phyloP scores from a whole-genome alignment of 53 echinoderm and acorn worm species.

The Stichopus horrens region DNA sequence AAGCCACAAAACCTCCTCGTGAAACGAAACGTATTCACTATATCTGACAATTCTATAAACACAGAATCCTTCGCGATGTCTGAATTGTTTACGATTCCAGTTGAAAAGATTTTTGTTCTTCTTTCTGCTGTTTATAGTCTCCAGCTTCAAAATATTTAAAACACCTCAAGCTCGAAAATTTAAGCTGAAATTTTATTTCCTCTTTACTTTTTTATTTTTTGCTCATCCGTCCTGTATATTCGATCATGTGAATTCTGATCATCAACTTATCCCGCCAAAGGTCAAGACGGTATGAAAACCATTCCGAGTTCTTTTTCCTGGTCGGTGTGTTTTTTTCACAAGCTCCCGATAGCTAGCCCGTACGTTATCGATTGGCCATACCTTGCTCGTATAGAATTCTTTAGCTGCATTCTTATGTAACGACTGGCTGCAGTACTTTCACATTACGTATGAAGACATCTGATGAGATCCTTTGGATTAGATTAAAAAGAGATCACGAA shows the following conservation, averaged over 20 bases:
- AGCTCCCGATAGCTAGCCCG: background rate
- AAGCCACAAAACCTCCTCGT: background rate
- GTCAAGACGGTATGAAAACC: background rate
- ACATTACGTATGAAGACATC: too few relatives aligned
- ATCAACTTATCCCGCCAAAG: background rate
- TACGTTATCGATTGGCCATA: background rate
- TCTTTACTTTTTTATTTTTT: background rate
- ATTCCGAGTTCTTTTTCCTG: background rate
- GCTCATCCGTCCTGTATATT: background rate
- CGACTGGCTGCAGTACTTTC: background rate
- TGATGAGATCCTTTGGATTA: too few relatives aligned
- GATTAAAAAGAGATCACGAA: too few relatives aligned
- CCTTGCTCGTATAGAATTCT: background rate
- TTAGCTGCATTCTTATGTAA: background rate
- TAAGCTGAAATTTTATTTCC: background rate
- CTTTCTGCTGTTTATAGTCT: background rate
- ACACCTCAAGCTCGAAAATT: background rate
- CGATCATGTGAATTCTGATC: background rate
- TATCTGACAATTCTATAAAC: background rate
- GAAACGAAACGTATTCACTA: background rate
- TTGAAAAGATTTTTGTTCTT: background rate
- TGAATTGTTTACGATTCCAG: background rate
- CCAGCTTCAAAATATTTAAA: background rate
- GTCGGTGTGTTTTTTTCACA: background rate
- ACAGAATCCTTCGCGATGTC: background rate